Conservation (phyloP, 2,888 invertebrate species). For the Dasypogon diadema region DNA sequence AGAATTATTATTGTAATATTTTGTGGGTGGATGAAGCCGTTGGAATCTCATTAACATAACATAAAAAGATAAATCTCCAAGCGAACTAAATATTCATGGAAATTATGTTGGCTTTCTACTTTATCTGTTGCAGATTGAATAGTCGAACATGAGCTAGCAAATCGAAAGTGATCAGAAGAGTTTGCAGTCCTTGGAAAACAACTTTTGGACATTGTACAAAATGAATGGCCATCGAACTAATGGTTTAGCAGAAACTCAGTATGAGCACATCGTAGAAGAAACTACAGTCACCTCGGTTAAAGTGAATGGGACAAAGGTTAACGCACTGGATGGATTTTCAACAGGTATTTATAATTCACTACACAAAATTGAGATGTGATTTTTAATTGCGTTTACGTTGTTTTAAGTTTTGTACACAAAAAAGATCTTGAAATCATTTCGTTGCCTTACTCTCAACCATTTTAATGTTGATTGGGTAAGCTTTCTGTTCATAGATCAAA, state of each 20-base stretch:
- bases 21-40: not conserved
- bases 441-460: no score
- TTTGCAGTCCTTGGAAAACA: not conserved
- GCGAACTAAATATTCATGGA: not conserved
- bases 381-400: no score
- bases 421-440: not conserved
- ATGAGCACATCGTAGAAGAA: constrained; percentile 55
- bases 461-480: no score
- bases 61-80: not conserved
- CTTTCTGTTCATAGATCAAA: no score
- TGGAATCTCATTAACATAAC: not conserved
- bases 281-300: constrained; percentile 40
- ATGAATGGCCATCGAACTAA: constrained; percentile 56
- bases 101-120: not conserved
- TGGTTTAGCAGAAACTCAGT: constrained; percentile 54
- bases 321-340: constrained; percentile 51
- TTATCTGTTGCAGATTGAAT: constrained; percentile 11
- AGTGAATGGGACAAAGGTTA: constrained; percentile 51
- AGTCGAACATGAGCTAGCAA: constrained; percentile 39
- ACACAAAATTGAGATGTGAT: no score
- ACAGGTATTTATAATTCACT: constrained; percentile 51
- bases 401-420: constrained; percentile 9
- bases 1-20: not conserved
- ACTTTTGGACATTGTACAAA: constrained; percentile 44
- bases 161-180: constrained; percentile 5